Evolutionary conservation across 1,140 invertebrate genomes (phyloP), one percentile per base, ranked within the genome.

Genomic region (Drosophila simulans): DNA sequence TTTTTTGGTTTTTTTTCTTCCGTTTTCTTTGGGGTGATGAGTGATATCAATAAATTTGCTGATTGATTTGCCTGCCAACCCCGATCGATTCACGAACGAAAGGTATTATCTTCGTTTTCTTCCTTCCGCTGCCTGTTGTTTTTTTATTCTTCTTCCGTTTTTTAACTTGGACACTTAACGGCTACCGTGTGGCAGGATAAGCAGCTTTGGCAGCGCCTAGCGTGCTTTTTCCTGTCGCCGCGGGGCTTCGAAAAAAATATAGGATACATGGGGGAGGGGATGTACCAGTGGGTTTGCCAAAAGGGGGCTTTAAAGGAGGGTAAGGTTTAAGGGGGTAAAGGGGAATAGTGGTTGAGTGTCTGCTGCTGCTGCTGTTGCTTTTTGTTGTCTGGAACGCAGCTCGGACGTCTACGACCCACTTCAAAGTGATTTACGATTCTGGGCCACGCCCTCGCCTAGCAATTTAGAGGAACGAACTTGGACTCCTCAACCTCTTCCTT

Each of bases 361-460:
- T 70, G 66, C 40, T 45, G 52, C 46, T 48, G 62, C 20, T 66
- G 53, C 27, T 75, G 56, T 34, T 77, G 46, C 35, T 76, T 48
- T 75, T 71, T 74, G 52, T 59, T 73, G 74, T 57, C 77, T 86
- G 70, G 70, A 88, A 88, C 83, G 83, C 66, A 81, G 75, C 79
- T 80, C 75, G 79, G 80, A 86, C 82, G 90, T 84, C 90, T 90
- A 84, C 90, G 90, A 91, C 90, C 90, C 90, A 91, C 90, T 91
- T 91, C 90, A 91, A 91, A 91, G 86, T 91, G 90, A 91, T 91
- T 91, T 91, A 91, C 90, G 90, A 91, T 91, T 89, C 73, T 80
- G 64, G 57, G 90, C 80, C 85, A 91, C 90, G 90, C 90, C 90
- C 74, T 91, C 71, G 80, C 82, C 90, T 85, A 91, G 80, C 90